Evolutionary conservation across 2,113 vertebrate species (phyloP), one percentile per base, ranked within the genome.

Genomic region (Aegithalos caudatus): DNA sequence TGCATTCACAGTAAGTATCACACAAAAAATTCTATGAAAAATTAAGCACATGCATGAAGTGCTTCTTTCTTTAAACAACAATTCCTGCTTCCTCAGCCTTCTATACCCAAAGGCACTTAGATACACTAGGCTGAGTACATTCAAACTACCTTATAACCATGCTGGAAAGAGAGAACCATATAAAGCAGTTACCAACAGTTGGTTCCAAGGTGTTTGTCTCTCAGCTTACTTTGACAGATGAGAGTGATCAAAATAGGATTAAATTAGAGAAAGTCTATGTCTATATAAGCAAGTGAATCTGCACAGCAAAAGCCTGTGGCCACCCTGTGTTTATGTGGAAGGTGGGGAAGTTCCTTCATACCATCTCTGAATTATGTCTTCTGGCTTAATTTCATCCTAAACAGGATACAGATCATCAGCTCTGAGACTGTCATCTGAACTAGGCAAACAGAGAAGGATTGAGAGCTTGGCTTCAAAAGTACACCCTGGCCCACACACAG

Each of bases 21-120:
- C 50, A 38, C 77, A 90, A 93, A 94, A 92, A 65, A 47, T 31
- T 64, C 62, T 50, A 70, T 66, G 84, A 93, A 95, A 96, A 93
- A 76, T 50, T 88, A 33, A 91, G 37, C 70, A 54, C n/a, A 14
- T 82, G n/a, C 18, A 24, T 85, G 60, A 91, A 88, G 66, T 69
- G 37, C 37, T 74, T 94, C 35, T 35, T 72, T 44, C 84, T 90
- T 92, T 87, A 81, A 95, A 69, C 48, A 54, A 5, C 37, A 69
- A 14, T 38, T 85, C 90, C 50, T 37, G 31, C 66, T 88, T 86
- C 42, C 22, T 85, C 16, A 16, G 76, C 56, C 65, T 93, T 91
- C 83, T 70, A 14, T 72, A 79, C 50, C 40, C 60, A 53, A 87
- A 89, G 37, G 51, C 12, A 70, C 3, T 56, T 4, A 5, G 5